Conservation (phyloP, 2,797 vertebrate genomes). For the Pangasius krempfi region DNA sequence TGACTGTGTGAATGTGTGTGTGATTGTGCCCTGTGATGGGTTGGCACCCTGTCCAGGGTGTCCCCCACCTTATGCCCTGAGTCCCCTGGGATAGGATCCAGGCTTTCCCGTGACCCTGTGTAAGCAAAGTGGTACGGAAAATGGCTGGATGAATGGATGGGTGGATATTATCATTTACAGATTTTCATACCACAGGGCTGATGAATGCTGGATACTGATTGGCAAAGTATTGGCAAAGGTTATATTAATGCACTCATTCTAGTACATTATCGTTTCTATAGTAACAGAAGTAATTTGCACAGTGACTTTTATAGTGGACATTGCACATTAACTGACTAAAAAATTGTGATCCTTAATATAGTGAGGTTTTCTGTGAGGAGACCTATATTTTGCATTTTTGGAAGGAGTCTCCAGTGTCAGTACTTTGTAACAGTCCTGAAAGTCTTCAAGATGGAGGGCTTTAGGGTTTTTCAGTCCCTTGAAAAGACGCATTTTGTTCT, state of each 20-base stretch:
- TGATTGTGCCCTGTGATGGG: too few relatives aligned
- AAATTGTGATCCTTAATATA: background rate
- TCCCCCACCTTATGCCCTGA: too few relatives aligned
- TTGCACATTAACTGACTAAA: too few relatives aligned
- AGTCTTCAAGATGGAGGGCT: background rate
- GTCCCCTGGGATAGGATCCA: too few relatives aligned
- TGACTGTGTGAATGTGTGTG: too few relatives aligned
- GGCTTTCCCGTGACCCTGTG: too few relatives aligned
- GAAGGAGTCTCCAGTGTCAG: too few relatives aligned
- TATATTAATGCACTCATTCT: background rate
- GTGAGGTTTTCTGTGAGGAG: background rate
- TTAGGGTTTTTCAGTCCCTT: background rate
- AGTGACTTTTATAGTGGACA: background rate
- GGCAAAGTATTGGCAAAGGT: background rate
- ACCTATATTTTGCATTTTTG: background rate
- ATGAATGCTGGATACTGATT: background rate
- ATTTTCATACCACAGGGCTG: background rate
- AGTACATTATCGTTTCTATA: background rate
- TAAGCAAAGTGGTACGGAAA: too few relatives aligned
- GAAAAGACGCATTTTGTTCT: background rate
- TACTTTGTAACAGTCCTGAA: too few relatives aligned
- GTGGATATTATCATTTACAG: background rate
- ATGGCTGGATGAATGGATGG: too few relatives aligned
- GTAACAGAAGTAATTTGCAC: background rate
- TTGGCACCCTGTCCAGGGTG: too few relatives aligned